A percentile compares a stretch with the other conserved stretches of the same genome.
These are phyloP conservation scores for Apocheima hispidaria DNA, from an alignment of 2,888 invertebrate genomes.

Conservation along the genomic window DNA sequence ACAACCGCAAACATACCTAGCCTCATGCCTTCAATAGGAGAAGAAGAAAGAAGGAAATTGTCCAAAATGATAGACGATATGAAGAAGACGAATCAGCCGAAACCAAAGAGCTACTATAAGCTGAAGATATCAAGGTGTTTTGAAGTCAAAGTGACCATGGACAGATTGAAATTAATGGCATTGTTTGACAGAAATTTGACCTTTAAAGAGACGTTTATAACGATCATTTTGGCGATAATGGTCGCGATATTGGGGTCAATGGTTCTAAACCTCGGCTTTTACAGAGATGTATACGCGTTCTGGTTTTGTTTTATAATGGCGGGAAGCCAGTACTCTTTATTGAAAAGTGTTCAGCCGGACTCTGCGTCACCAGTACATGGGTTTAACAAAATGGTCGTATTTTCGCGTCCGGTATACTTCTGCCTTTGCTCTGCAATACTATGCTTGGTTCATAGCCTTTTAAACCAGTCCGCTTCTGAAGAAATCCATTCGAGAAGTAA, in stretches of 20 bases:
- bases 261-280: conserved; percentile 93
- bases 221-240: conserved; percentile 92
- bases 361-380: conserved; percentile 99
- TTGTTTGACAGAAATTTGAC: conserved; percentile 97
- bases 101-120: conserved; percentile 90
- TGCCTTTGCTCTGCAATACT: conserved; percentile 90
- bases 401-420: conserved; percentile 97
- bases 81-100: conserved; percentile 82
- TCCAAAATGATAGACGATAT: conserved; percentile 85
- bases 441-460: conserved; percentile 74
- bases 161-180: conserved; percentile 96
- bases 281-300: conserved; percentile 96
- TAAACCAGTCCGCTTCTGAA: conserved; percentile 60
- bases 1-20: conserved; percentile 70
- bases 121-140: conserved; percentile 89
- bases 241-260: conserved; percentile 95
- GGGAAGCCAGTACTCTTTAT: conserved; percentile 97
- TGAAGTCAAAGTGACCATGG: conserved; percentile 94
- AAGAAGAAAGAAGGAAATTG: conserved; percentile 86
- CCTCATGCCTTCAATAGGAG: conserved; percentile 84
- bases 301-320: conserved; percentile 99
- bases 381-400: conserved; percentile 97
- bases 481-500: conserved; percentile 59
- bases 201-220: conserved; percentile 92
- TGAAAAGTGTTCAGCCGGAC: conserved; percentile 99